Evolutionary conservation across 2,797 vertebrate genomes (phyloP).

Genomic region (Remorina albescens): DNA sequence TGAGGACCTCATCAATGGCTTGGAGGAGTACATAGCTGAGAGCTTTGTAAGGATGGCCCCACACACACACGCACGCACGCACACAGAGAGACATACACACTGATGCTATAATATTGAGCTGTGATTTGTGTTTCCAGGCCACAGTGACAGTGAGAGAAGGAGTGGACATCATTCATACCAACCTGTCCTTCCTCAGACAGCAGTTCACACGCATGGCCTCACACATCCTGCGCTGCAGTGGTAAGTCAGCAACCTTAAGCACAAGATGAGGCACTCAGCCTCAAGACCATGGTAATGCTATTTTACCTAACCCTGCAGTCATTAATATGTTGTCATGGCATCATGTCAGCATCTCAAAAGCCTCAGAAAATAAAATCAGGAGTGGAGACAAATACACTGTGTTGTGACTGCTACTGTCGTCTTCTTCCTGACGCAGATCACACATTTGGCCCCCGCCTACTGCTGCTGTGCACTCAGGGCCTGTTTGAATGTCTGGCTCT

Average conservation of each 20-base stretch:
- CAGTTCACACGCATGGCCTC: constrained; percentile 88
- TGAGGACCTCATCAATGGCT: constrained; percentile 84
- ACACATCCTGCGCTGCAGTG: constrained; percentile 87
- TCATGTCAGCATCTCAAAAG: too few relatives aligned
- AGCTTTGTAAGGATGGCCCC: constrained; percentile 87
- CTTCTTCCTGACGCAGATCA: constrained; percentile 75
- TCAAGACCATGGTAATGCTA: not conserved
- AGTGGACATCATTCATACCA: constrained; percentile 89
- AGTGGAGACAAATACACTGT: too few relatives aligned
- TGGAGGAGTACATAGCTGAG: constrained; percentile 89
- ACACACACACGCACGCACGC: not conserved
- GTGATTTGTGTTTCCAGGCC: constrained; percentile 74
- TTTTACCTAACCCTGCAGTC: not conserved
- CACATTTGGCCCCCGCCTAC: constrained; percentile 86
- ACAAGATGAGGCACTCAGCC: not conserved
- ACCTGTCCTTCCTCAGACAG: constrained; percentile 88
- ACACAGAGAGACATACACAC: not conserved
- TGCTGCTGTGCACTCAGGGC: constrained; percentile 89
- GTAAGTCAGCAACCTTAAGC: constrained; percentile 58
- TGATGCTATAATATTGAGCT: not conserved
- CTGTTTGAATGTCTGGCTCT: constrained; percentile 93
- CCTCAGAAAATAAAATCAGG: not conserved
- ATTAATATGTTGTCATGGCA: not conserved
- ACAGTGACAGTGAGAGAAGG: constrained; percentile 86
- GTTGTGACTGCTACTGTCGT: too few relatives aligned